These are phyloP conservation scores for Onychomys torridus DNA, from an alignment of 2,797 vertebrate species.

Conservation along the genomic window DNA sequence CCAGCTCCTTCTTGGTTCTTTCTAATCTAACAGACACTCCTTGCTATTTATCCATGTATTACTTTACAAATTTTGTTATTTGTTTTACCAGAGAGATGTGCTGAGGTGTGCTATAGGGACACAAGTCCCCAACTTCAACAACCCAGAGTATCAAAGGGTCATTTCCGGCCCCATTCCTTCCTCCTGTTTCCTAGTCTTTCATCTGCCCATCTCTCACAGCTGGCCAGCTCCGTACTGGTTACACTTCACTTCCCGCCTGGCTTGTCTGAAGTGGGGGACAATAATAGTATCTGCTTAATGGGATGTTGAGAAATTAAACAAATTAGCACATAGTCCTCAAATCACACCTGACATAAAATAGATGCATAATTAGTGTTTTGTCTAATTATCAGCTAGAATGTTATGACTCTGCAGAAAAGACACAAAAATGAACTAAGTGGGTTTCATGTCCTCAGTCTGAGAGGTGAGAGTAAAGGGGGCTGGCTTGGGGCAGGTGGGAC, in stretches of 20 bases:
- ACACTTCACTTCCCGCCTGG: neutral
- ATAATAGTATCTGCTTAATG: neutral
- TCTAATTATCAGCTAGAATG: neutral
- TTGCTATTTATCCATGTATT: neutral
- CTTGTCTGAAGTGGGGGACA: neutral
- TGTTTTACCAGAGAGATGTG: neutral
- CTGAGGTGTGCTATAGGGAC: neutral
- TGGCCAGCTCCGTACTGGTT: neutral
- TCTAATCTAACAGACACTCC: neutral
- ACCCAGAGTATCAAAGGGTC: neutral
- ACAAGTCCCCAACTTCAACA: neutral
- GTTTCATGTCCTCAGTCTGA: no score
- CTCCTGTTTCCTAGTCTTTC: neutral
- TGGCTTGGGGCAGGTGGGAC: rapidly evolving
- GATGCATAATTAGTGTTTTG: neutral
- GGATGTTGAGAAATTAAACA: slow-evolving; percentile 23
- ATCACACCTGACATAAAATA: neutral
- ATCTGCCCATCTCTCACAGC: neutral
- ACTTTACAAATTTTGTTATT: neutral
- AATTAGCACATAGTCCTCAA: neutral
- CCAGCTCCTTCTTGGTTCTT: neutral
- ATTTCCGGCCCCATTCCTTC: neutral
- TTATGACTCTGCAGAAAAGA: neutral
- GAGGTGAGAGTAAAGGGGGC: neutral
- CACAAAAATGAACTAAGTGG: neutral